phyloP scores from a whole-genome alignment of 2,888 invertebrate species.

The Doris montereyensis region DNA sequence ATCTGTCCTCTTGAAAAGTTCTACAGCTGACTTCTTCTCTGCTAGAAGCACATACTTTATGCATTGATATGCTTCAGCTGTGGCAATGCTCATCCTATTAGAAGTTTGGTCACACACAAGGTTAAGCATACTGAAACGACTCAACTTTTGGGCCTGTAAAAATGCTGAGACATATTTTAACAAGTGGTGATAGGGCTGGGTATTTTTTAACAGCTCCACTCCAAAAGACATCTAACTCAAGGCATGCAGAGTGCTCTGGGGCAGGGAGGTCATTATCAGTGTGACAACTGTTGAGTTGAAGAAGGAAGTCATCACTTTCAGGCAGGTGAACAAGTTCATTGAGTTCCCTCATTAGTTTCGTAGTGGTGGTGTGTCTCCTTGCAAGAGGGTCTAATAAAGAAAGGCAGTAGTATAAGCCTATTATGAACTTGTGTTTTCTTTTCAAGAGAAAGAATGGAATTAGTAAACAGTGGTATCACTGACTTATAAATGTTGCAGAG shows the following conservation, averaged over 20 bases:
- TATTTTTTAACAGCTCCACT: not conserved
- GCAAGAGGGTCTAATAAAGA: too few relatives aligned
- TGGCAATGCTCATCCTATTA: not conserved
- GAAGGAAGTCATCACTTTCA: too few relatives aligned
- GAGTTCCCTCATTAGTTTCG: too few relatives aligned
- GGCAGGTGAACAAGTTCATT: too few relatives aligned
- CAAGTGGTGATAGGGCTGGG: not conserved
- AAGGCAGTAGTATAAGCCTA: too few relatives aligned
- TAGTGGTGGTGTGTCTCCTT: too few relatives aligned
- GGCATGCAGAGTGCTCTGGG: not conserved
- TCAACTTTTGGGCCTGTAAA: conserved; percentile 20
- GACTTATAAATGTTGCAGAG: too few relatives aligned
- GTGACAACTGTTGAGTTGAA: not conserved
- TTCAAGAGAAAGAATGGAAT: too few relatives aligned
- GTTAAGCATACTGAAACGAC: too few relatives aligned
- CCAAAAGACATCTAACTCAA: not conserved
- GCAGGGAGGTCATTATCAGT: not conserved
- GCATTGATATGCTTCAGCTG: not conserved
- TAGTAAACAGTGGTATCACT: too few relatives aligned
- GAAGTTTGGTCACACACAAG: too few relatives aligned
- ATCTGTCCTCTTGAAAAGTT: not conserved
- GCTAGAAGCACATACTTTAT: conserved; percentile 6
- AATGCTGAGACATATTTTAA: conserved; percentile 1
- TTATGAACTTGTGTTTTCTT: too few relatives aligned
- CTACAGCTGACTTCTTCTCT: not conserved